A percentile compares a stretch with the other conserved stretches of the same genome.
Evolutionary conservation across 2,888 invertebrate genomes (phyloP).

Genomic region (Microplitis deprimator): DNA sequence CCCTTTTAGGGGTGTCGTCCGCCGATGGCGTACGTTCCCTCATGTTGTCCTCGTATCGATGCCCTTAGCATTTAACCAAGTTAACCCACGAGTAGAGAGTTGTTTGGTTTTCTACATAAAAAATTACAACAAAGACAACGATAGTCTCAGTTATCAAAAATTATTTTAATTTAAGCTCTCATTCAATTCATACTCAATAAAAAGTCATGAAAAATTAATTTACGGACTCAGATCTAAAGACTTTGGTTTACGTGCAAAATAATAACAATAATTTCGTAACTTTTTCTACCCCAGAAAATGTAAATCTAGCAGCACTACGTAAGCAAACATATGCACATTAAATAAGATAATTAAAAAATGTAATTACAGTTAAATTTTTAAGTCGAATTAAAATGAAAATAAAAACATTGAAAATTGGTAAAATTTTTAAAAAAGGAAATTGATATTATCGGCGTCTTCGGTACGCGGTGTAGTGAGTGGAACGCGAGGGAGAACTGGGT

Average conservation of each 20-base stretch:
- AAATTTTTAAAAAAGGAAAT: background rate
- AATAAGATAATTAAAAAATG: background rate
- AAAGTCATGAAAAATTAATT: too few species aligned
- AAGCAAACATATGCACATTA: background rate
- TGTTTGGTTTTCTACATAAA: slow-evolving; percentile 59
- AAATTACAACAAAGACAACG: slow-evolving; percentile 50
- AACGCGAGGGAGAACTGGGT: slow-evolving; percentile 36
- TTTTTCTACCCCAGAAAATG: too few species aligned
- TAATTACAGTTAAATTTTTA: background rate
- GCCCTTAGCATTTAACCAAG: slow-evolving; percentile 62
- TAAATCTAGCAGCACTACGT: background rate
- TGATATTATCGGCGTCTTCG: slow-evolving; percentile 7
- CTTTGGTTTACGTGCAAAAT: too few species aligned
- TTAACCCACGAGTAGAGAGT: slow-evolving; percentile 46
- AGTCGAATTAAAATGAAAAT: background rate
- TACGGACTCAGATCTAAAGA: too few species aligned
- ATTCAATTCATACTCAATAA: too few species aligned
- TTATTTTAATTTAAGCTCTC: too few species aligned
- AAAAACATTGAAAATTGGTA: background rate
- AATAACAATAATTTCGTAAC: too few species aligned
- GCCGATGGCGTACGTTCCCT: slow-evolving; percentile 70
- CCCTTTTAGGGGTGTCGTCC: slow-evolving; percentile 70
- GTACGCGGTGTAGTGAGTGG: slow-evolving; percentile 3
- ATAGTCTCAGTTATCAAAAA: background rate
- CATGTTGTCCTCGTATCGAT: slow-evolving; percentile 62